phyloP scores from a whole-genome alignment of 1,140 invertebrate genomes.

The Aphelenchoides fujianensis region DNA sequence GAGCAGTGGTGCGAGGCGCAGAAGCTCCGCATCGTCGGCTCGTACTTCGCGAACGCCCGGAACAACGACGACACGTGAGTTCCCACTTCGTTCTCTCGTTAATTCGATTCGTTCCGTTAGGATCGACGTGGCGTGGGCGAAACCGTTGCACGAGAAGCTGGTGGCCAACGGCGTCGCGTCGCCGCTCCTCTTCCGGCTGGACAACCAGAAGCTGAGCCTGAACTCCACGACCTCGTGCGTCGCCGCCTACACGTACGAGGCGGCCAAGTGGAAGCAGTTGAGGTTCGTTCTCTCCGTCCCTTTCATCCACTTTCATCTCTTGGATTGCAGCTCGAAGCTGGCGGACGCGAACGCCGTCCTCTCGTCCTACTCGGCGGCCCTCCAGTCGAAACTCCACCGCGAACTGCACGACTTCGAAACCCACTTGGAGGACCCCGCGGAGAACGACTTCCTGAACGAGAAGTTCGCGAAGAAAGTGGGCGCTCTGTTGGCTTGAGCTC shows the following conservation, averaged over 20 bases:
- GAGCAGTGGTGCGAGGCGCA: slow-evolving; percentile 11
- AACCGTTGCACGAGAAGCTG: slow-evolving; percentile 19
- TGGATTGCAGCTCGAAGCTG: not conserved
- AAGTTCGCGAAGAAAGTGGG: slow-evolving; percentile 7
- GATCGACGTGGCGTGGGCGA: slow-evolving; percentile 17
- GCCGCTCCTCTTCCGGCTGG: slow-evolving; percentile 10
- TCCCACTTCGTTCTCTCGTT: not conserved
- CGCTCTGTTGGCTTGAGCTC: too few relatives aligned
- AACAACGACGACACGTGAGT: not conserved
- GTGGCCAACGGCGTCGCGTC: not conserved
- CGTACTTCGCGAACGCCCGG: slow-evolving; percentile 25
- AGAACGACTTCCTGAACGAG: slow-evolving; percentile 18
- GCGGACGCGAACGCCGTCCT: slow-evolving; percentile 3
- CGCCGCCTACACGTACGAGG: slow-evolving; percentile 21
- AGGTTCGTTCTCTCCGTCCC: not conserved
- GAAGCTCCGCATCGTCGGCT: slow-evolving; percentile 17
- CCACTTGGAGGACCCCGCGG: slow-evolving; percentile 24
- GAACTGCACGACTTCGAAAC: slow-evolving; percentile 23
- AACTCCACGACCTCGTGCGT: slow-evolving; percentile 18
- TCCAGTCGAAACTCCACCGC: slow-evolving; percentile 22
- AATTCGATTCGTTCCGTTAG: slow-evolving; percentile 5
- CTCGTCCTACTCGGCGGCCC: not conserved
- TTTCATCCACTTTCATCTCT: not conserved
- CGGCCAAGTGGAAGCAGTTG: slow-evolving; percentile 4
- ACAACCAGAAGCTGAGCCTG: slow-evolving; percentile 9